Conservation (phyloP, 2,113 vertebrate species). For the Lichenostomus cassidix region DNA sequence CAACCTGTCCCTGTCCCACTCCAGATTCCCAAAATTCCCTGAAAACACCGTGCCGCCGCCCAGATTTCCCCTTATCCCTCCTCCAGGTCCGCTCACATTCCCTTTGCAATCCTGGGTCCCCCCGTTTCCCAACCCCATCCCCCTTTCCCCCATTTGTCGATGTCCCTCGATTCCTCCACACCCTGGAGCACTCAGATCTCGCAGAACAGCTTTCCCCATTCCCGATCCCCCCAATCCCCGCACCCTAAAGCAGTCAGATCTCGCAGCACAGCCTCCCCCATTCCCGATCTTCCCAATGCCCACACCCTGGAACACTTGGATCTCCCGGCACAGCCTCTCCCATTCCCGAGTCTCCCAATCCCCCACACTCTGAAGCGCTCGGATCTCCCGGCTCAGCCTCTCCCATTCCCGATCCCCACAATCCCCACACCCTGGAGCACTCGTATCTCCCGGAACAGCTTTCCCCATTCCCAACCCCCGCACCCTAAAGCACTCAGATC, state of each 20-base stretch:
- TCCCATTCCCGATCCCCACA: no score
- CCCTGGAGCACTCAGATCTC: no score
- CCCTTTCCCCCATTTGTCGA: not conserved
- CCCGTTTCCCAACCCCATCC: accelerated
- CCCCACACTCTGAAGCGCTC: no score
- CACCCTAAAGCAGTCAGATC: not conserved
- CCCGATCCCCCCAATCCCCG: no score
- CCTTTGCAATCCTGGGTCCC: no score
- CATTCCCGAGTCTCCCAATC: no score
- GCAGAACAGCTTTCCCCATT: no score
- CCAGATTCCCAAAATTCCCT: not conserved
- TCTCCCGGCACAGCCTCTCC: not conserved
- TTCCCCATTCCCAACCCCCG: no score
- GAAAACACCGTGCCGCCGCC: accelerated
- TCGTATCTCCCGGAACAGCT: not conserved
- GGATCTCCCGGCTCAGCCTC: no score
- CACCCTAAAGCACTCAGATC: no score
- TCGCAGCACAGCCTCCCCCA: no score
- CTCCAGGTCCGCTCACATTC: not conserved
- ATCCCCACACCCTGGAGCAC: not conserved
- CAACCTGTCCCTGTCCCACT: accelerated
- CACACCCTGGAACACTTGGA: not conserved
- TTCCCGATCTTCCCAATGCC: not conserved
- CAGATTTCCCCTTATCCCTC: not conserved
- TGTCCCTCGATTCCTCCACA: not conserved